Conservation (phyloP, 1,140 invertebrate genomes). For the Probaryconus sp. region DNA sequence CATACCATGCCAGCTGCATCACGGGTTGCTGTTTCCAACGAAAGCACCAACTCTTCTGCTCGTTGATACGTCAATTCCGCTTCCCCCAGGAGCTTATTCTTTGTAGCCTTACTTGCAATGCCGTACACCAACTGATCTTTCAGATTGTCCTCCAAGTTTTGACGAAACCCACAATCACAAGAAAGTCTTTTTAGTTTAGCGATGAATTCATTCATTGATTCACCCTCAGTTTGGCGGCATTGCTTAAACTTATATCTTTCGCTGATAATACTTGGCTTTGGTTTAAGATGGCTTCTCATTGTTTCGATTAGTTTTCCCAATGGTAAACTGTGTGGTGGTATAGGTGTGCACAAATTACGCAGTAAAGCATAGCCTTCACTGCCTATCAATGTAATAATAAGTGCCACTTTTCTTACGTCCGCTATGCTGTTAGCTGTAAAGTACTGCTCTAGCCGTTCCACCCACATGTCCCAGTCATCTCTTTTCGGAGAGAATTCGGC, state of each 20-base stretch:
- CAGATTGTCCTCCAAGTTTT: conserved; percentile 22
- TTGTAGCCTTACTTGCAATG: conserved; percentile 4
- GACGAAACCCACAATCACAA: conserved; percentile 19
- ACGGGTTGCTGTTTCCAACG: conserved; percentile 14
- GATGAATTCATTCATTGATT: conserved; percentile 9
- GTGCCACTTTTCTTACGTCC: conserved; percentile 14
- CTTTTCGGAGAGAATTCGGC: no score
- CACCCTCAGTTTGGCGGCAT: conserved; percentile 11
- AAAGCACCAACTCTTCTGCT: conserved; percentile 8
- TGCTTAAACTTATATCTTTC: conserved; percentile 52
- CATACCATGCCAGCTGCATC: conserved; percentile 20
- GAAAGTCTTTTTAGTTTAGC: conserved; percentile 17
- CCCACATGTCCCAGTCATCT: no score
- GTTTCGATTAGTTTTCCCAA: conserved; percentile 1
- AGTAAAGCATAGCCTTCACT: conserved; percentile 42
- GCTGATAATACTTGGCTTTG: conserved; percentile 21
- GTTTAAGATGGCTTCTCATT: conserved; percentile 43
- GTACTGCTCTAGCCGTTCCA: no score
- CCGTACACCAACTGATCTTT: conserved; percentile 30
- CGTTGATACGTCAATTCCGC: conserved; percentile 1
- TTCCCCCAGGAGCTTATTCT: conserved; percentile 24
- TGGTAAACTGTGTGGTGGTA: conserved; percentile 2
- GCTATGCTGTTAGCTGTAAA: no score
- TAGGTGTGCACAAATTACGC: conserved; percentile 43
- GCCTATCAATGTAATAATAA: conserved; percentile 40